Evolutionary conservation across 2,797 vertebrate genomes (phyloP), one percentile per base, ranked within the genome.

Genomic region (Pampus argenteus): DNA sequence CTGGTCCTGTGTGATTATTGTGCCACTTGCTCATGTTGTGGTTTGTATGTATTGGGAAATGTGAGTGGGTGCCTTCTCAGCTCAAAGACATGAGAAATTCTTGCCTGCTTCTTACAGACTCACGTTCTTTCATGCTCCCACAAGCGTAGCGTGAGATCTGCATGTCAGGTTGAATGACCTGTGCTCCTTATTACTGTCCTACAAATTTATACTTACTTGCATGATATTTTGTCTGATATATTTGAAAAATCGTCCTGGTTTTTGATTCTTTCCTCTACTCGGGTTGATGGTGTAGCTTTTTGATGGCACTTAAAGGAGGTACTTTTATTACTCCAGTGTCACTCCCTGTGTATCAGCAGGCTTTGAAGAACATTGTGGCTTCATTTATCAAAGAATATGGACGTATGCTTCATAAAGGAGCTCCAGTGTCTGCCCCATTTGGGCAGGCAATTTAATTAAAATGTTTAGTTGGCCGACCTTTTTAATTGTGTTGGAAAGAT

Each of bases 391-490:
- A n/a, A 47, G 20, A 66, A 51, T 60, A 4, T 25, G n/a, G 26
- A 23, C 5, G 5, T 70, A 11, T 64, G 36, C 40, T 63, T 58
- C 40, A 62, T 45, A 66, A 55, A 38, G 38, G 55, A 66, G 57
- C 49, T 40, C n/a, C n/a, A 2, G 50, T 40, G 28, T 79, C 42
- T 5, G 60, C 68, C 58, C 44, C 40, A 9, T 80, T 76, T 56
- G 57, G 20, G 50, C 42, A 17, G 61, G 69, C 65, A 66, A 47
- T 82, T 85, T 63, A 63, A 83, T 89, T 80, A 75, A 79, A 71
- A 73, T 61, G 57, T 74, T 65, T 17, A 6, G 4, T 47, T 29
- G 34, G 63, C 6, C 28, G 26, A 20, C 18, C 47, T 48, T 64
- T 74, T 69, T 54, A 47, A 22, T 69, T 78, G 65, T 71, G 51